Evolutionary conservation across 2,113 vertebrate genomes (phyloP).

Genomic region (Nesogale talazaci): DNA sequence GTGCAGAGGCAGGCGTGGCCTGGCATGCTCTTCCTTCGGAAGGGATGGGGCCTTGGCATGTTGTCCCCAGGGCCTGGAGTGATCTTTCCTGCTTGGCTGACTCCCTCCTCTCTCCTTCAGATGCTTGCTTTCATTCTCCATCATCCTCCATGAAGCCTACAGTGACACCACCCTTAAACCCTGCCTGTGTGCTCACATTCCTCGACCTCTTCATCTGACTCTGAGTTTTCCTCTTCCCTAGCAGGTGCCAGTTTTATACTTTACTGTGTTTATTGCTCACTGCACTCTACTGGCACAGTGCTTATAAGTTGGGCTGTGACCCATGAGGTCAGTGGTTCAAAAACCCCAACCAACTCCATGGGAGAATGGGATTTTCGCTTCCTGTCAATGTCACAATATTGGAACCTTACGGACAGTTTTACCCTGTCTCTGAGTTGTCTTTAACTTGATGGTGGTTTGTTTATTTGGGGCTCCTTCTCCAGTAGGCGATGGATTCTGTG

Average conservation of each 20-base stretch:
- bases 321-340: no score
- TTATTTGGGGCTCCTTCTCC: neutral
- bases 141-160: neutral
- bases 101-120: neutral
- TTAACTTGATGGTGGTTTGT: no score
- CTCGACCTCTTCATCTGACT: neutral
- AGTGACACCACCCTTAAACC: neutral
- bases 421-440: no score
- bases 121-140: neutral
- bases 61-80: neutral
- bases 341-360: no score
- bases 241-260: neutral
- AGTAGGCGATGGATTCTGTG: neutral
- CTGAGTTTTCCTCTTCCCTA: neutral
- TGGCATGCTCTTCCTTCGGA: neutral
- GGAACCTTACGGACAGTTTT: no score
- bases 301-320: no score
- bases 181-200: neutral
- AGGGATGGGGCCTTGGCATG: neutral
- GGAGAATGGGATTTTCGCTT: no score
- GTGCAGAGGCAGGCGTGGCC: neutral
- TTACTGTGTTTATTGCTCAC: neutral
- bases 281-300: no score
- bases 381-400: no score
- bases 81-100: neutral